Base-by-base conservation (phyloP, 2,113 vertebrate genomes). In the Lathamus discolor region DNA sequence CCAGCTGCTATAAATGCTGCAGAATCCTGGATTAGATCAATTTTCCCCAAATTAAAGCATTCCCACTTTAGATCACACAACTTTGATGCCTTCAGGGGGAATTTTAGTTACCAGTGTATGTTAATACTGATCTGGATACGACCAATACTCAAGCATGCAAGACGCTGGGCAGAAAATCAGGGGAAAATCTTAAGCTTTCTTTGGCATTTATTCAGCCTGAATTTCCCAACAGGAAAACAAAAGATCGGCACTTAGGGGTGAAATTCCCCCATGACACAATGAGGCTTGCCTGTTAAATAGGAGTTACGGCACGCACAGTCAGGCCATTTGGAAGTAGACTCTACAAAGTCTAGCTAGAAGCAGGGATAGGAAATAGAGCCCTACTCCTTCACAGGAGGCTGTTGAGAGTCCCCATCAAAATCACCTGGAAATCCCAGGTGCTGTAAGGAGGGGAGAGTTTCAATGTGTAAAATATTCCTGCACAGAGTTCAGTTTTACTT, bases 141-240 rank as follows among this genome's bases (percentile, higher is more conserved):
- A 62, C 77, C 92, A 87, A 68, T 54, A 81, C 49, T 83, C 37
- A 13, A 86, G 54, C 62, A 84, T 66, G 69, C 91, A 89, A 89
- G 88, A 79, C 2, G 16, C 74, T 87, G 84, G 57, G 86, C 70
- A 92, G 63, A 93, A 96, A 96, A 93, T 37, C 67, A 90, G 52
- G 95, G 73, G 66, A 3, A 63, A 83, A 82, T 67, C 23, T 35
- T 46, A 80, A 89, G 70, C 67, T 91, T 90, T 69, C 74, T 49
- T 78, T 94, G 95, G 86, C 88, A 72, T 91, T 57, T 66, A 33
- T 91, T 92, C 63, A 93, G 69, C 29, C 66, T 73, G 83, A 75
- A 88, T 95, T 96, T 92, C 92, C 86, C 88, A 94, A 79, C 0
- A 86, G 92, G 54, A 92, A 93, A 95, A 83, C 83, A 96, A 88